phyloP scores from a whole-genome alignment of 2,797 vertebrate species.

The Echiichthys vipera region DNA sequence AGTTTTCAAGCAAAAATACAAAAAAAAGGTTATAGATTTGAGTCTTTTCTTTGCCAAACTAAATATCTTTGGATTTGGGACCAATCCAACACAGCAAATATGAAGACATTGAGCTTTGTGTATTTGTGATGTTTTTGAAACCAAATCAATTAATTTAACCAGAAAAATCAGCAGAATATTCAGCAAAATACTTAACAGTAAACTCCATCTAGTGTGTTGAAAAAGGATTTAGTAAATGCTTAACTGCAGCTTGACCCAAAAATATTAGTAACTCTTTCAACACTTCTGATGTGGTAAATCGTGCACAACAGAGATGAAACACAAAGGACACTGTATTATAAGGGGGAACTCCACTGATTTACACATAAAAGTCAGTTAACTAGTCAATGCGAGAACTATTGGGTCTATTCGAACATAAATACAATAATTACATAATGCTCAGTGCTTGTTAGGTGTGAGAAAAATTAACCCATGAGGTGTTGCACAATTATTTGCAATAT shows the following conservation, averaged over 20 bases:
- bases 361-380: not conserved
- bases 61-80: not conserved
- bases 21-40: not conserved
- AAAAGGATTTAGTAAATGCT: not conserved
- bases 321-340: too few species aligned
- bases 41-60: not conserved
- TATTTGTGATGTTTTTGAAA: too few species aligned
- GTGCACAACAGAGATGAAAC: not conserved
- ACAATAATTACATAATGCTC: not conserved
- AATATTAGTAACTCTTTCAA: not conserved
- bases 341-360: not conserved
- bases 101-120: not conserved
- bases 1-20: not conserved
- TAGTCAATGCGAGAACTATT: not conserved
- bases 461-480: not conserved
- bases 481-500: too few species aligned
- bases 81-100: not conserved
- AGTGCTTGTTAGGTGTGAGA: not conserved
- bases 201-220: not conserved
- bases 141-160: not conserved
- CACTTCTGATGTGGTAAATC: not conserved
- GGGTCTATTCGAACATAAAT: not conserved
- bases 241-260: not conserved
- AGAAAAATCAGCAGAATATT: not conserved
- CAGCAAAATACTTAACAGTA: not conserved